A percentile compares a stretch with the other conserved stretches of the same genome.
phyloP scores from a whole-genome alignment of 2,113 vertebrate genomes.

The Bos taurus region DNA sequence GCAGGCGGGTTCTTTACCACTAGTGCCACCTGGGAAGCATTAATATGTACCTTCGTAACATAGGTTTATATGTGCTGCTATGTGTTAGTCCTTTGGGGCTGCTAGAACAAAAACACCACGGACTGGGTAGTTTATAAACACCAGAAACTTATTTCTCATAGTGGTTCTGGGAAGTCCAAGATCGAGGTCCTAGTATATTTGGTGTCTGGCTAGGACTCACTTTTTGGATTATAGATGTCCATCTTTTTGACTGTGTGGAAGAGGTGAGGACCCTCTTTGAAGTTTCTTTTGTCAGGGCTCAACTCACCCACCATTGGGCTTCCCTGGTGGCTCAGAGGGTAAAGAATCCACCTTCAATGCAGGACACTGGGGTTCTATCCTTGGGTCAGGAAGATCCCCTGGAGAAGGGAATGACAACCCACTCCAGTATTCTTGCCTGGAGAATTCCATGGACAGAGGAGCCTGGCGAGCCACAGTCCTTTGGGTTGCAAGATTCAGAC shows the following conservation, averaged over 20 bases:
- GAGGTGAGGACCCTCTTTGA: not conserved
- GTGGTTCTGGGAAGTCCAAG: not conserved
- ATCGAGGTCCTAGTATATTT: not conserved
- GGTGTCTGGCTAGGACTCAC: not conserved
- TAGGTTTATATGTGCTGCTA: not conserved
- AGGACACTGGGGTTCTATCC: not conserved
- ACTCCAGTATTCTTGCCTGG: not conserved
- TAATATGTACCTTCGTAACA: rapidly evolving
- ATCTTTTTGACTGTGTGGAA: not conserved
- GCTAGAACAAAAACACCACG: not conserved
- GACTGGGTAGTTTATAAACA: not conserved
- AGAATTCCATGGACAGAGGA: not conserved
- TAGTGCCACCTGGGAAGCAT: not conserved
- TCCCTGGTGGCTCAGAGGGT: not conserved
- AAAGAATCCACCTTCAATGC: not conserved
- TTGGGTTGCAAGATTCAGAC: not conserved
- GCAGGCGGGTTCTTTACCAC: rapidly evolving
- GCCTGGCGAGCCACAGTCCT: not conserved
- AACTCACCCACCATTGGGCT: not conserved
- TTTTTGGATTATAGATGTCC: not conserved
- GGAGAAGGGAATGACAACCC: not conserved
- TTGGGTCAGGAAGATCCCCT: not conserved
- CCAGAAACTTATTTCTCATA: not conserved
- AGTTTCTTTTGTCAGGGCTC: not conserved
- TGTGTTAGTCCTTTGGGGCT: not conserved